Evolutionary conservation across 2,888 invertebrate species (phyloP), one percentile per base, ranked within the genome.

Genomic region (Macrosoma leucophasiata): DNA sequence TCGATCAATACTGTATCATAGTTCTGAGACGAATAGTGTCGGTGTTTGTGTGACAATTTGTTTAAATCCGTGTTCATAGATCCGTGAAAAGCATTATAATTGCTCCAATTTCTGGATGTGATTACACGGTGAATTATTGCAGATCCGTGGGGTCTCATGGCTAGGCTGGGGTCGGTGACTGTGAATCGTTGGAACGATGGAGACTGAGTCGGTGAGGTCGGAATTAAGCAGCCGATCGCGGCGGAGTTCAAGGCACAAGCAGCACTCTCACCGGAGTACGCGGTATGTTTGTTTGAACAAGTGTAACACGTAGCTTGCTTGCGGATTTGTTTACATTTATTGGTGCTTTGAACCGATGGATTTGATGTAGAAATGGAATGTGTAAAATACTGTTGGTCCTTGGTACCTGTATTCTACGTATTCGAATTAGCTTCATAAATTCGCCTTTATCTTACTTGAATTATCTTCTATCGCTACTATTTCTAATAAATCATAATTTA

Each of bases 131-230:
- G 61, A 56, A 60, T 62, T 68, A 57, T 62, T 68, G 52, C 58
- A 66, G 71, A 63, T 53, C 54, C 49, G 48, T 46, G 46, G 51
- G 57, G 52, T 54, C 72, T 55, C 60, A 79, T 77, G 81, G 81
- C 51, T 75, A 64, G 65, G 46, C 48, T 49, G 41, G 44, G 46
- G 56, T 48, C 43, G 39, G 43, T 47, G 45, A 43, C 39, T 49
- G 38, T 45, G 51, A 55, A 50, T 52, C 44, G 43, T 36, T 55
- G 43, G 36, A 53, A 73, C 82, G 72, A 95, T 95, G 95, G 96
- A 96, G 88, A 95, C 94, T 59, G 96, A 96, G 86, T 96, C 96
- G 57, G 91, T 96, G 59, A 91, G 95, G 68, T 96, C 96, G 34
- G 96, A 96, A 82, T 89, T 94, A 63, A 96, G 95, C 79, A 91